Percentiles rank a stretch among this genome's conserved stretches.
phyloP scores from a whole-genome alignment of 2,888 invertebrate species.

The Lamproptera curius region DNA sequence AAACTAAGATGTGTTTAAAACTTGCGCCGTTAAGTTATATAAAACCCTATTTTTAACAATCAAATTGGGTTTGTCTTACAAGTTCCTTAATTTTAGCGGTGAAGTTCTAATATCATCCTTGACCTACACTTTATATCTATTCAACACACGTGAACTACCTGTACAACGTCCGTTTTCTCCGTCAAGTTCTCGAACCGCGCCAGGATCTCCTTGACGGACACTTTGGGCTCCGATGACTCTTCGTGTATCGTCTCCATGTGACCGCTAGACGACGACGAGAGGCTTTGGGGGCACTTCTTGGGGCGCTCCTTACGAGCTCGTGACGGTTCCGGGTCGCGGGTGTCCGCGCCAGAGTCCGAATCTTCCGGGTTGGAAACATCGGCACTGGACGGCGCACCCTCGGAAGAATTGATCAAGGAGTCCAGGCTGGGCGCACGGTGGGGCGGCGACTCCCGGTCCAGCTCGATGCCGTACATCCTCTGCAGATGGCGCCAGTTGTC shows the following conservation, averaged over 20 bases:
- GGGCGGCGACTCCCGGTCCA: constrained; percentile 54
- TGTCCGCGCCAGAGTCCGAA: constrained; percentile 83
- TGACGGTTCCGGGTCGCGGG: constrained; percentile 64
- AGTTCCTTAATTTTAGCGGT: too few relatives aligned
- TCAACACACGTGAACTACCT: too few relatives aligned
- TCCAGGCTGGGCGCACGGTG: constrained; percentile 80
- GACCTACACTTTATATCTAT: too few relatives aligned
- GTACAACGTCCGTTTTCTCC: constrained; percentile 58
- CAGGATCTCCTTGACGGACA: constrained; percentile 89
- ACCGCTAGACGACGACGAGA: constrained; percentile 77
- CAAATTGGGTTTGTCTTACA: too few relatives aligned
- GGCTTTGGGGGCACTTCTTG: constrained; percentile 68
- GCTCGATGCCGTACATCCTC: constrained; percentile 69
- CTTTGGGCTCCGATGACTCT: constrained; percentile 87
- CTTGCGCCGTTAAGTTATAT: too few relatives aligned
- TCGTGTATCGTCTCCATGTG: constrained; percentile 91
- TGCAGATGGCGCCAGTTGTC: constrained; percentile 76
- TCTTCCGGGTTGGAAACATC: constrained; percentile 81
- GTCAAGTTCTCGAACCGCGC: constrained; percentile 87
- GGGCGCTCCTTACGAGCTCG: constrained; percentile 44
- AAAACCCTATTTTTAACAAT: too few relatives aligned
- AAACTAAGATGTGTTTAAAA: too few relatives aligned
- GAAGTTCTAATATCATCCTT: too few relatives aligned
- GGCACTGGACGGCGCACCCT: constrained; percentile 79
- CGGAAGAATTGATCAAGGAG: constrained; percentile 83